phyloP scores from a whole-genome alignment of 2,888 invertebrate species.

The Brachyptera risi region DNA sequence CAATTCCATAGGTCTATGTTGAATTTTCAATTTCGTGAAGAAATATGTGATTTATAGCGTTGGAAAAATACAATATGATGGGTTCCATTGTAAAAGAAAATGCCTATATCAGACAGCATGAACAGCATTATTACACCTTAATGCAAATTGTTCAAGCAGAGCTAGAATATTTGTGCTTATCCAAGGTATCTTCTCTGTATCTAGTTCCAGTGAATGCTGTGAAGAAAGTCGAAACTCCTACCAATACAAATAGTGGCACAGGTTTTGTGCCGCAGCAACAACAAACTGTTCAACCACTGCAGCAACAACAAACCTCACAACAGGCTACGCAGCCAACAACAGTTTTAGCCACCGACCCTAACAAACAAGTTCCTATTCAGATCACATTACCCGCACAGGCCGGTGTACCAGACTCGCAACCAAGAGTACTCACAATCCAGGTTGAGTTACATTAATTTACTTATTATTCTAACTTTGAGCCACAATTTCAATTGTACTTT shows the following conservation, averaged over 20 bases:
- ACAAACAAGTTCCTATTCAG: conserved; percentile 49
- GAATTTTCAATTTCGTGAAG: no score
- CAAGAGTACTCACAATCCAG: conserved; percentile 80
- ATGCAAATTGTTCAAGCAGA: no score
- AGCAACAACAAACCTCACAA: conserved; percentile 44
- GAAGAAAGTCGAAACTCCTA: conserved; percentile 40
- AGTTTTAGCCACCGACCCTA: conserved; percentile 33
- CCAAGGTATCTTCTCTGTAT: conserved; percentile 21
- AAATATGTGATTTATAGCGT: no score
- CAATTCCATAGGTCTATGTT: no score
- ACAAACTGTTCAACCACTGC: conserved; percentile 40
- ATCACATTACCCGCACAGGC: conserved; percentile 80
- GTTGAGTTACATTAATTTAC: conserved; percentile 45
- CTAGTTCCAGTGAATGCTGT: conserved; percentile 37
- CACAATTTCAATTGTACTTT: no score
- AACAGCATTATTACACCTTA: no score
- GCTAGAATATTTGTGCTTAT: no score
- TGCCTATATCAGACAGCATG: no score
- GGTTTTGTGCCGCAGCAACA: conserved; percentile 25
- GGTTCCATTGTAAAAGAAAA: no score
- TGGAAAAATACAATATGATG: no score
- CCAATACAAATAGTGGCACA: conserved; percentile 31
- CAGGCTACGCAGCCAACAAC: conserved; percentile 21
- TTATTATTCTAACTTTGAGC: no score
- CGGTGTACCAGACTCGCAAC: conserved; percentile 62